phyloP scores from a whole-genome alignment of 2,888 invertebrate species.

The Cylloceria caligata region DNA sequence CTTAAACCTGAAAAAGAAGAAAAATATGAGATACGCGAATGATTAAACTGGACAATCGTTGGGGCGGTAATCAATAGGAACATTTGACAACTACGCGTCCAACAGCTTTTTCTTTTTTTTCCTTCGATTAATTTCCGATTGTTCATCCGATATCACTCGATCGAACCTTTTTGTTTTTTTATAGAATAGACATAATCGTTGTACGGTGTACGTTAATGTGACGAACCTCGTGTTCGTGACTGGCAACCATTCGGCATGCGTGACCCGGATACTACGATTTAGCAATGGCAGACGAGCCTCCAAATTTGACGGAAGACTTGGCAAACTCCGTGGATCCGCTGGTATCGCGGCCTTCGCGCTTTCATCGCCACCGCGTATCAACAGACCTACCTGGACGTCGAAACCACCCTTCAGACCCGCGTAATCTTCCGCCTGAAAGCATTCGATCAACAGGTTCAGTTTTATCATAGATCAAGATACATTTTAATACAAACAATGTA shows the following conservation, averaged over 20 bases:
- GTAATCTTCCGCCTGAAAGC: conserved; percentile 84
- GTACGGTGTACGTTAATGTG: conserved; percentile 6
- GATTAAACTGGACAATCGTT: neutral
- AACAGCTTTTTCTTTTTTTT: neutral
- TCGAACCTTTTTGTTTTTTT: neutral
- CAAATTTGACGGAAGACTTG: conserved; percentile 81
- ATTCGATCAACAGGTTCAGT: neutral
- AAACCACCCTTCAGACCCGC: conserved; percentile 84
- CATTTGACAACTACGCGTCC: neutral
- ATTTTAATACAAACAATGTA: too few relatives aligned
- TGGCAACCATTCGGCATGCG: conserved; percentile 92
- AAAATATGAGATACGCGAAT: conserved; percentile 67
- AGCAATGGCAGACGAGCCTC: conserved; percentile 86
- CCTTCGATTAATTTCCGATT: neutral
- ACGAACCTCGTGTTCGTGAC: conserved; percentile 90
- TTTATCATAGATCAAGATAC: neutral
- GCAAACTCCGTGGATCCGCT: conserved; percentile 79
- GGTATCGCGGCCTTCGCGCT: conserved; percentile 77
- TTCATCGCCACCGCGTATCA: conserved; percentile 78
- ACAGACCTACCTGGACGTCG: conserved; percentile 81
- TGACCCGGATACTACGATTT: conserved; percentile 89
- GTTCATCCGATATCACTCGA: neutral
- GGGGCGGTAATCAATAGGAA: too few relatives aligned
- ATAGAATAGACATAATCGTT: neutral
- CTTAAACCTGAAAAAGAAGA: conserved; percentile 88